These are phyloP conservation scores for Sceloporus tristichus DNA, from an alignment of 2,113 vertebrate genomes.

Conservation along the genomic window DNA sequence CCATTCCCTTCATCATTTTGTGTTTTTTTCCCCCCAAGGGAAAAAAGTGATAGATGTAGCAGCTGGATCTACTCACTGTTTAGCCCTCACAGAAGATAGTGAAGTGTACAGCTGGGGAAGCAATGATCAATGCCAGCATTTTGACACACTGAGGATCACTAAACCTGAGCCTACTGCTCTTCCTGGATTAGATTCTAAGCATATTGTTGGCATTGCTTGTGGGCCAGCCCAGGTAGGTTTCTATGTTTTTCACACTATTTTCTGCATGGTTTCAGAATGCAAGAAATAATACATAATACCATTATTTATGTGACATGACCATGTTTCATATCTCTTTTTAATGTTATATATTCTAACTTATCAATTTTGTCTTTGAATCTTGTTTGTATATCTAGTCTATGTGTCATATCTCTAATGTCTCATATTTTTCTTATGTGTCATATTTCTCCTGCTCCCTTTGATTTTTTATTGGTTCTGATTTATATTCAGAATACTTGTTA, in stretches of 20 bases:
- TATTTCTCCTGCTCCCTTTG: neutral
- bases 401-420: neutral
- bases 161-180: conserved; percentile 94
- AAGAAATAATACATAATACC: neutral
- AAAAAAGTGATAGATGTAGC: conserved; percentile 97
- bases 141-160: conserved; percentile 94
- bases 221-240: conserved; percentile 92
- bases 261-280: neutral
- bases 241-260: neutral
- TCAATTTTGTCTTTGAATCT: neutral
- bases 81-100: conserved; percentile 94
- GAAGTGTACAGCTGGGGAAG: conserved; percentile 98
- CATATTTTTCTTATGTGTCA: neutral
- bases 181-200: conserved; percentile 92
- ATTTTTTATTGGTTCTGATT: neutral
- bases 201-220: conserved; percentile 95
- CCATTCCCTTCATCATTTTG: conserved; percentile 25
- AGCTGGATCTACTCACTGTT: conserved; percentile 95
- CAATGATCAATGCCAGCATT: conserved; percentile 98
- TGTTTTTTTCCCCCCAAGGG: conserved; percentile 76
- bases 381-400: neutral
- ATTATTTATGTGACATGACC: neutral
- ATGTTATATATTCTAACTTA: neutral
- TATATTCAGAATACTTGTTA: neutral
- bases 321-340: neutral